Conservation (phyloP, 2,888 invertebrate species). For the Mayetiola destructor region DNA sequence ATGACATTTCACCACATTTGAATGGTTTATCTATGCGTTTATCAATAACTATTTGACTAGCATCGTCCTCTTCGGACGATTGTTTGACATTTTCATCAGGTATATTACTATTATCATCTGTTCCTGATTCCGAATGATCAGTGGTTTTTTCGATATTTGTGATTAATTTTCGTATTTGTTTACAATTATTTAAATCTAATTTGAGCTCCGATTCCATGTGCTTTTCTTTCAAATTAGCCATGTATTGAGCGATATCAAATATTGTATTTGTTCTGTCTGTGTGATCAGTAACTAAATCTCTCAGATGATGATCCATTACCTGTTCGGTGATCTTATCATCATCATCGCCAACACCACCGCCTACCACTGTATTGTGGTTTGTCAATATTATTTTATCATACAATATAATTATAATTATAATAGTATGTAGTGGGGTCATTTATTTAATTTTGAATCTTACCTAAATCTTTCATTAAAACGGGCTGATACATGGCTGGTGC, state of each 20-base stretch:
- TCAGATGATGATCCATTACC: constrained; percentile 34
- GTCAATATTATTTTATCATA: no score
- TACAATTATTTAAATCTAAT: not conserved
- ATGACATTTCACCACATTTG: constrained; percentile 21
- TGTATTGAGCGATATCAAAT: constrained; percentile 35
- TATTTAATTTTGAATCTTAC: constrained; percentile 45
- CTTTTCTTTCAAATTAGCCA: constrained; percentile 35
- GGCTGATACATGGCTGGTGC: constrained; percentile 87
- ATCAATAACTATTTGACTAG: constrained; percentile 27
- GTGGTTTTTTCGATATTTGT: not conserved
- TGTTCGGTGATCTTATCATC: constrained; percentile 29
- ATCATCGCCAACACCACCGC: constrained; percentile 22
- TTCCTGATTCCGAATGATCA: not conserved
- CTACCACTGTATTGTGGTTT: constrained; percentile 12
- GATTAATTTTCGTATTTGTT: not conserved
- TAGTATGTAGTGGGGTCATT: constrained; percentile 33
- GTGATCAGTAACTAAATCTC: constrained; percentile 33
- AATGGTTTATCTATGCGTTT: constrained; percentile 35
- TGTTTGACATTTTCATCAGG: constrained; percentile 23
- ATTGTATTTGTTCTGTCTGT: constrained; percentile 25
- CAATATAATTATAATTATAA: no score
- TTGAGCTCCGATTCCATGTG: constrained; percentile 27
- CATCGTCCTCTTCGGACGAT: constrained; percentile 12
- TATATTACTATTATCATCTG: constrained; percentile 22
- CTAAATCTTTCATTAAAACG: constrained; percentile 73